Evolutionary conservation across 2,797 vertebrate genomes (phyloP), one percentile per base, ranked within the genome.

Genomic region (Bovichtus variegatus): DNA sequence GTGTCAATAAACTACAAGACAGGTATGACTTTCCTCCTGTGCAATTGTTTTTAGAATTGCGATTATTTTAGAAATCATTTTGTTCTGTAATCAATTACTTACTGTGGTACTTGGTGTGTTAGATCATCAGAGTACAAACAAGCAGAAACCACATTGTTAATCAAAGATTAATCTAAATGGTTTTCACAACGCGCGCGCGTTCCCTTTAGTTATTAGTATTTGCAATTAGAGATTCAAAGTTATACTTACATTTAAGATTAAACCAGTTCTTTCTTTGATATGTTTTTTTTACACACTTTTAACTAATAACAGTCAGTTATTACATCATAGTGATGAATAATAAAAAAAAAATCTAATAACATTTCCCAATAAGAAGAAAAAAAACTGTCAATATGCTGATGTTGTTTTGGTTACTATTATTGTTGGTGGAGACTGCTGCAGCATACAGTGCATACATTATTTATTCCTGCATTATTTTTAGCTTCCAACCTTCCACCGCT

Each of bases 391-490:
- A 18, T 43, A 43, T 43, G 41, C 15, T 2, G 6, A 21, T 23
- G 11, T 34, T 69, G 6, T 50, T 49, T 49, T 16, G 2, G n/a
- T n/a, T n/a, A n/a, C n/a, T n/a, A 53, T 53, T 29, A 25, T 53
- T 64, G 55, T 44, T 59, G 8, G 1, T 62, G 5, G 16, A 27
- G 25, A 5, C 5, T 38, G 11, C 23, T n/a, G 23, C 43, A 18
- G 50, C 44, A 25, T n/a, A 19, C 18, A 64, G 7, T n/a, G n/a
- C n/a, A n/a, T 19, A 0, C 31, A 54, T 40, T 60, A 71, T 43
- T 36, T 55, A 65, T 57, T 70, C 8, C 25, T 58, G 49, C 21
- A 54, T 66, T 74, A 70, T 55, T 77, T 63, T 76, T 70, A 76
- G 12, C 46, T 40, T 49, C 15, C 7, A 36, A 0, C 15, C 9